These are phyloP conservation scores for Apistogramma diplotaenia DNA, from an alignment of 2,113 vertebrate species.

Conservation along the genomic window DNA sequence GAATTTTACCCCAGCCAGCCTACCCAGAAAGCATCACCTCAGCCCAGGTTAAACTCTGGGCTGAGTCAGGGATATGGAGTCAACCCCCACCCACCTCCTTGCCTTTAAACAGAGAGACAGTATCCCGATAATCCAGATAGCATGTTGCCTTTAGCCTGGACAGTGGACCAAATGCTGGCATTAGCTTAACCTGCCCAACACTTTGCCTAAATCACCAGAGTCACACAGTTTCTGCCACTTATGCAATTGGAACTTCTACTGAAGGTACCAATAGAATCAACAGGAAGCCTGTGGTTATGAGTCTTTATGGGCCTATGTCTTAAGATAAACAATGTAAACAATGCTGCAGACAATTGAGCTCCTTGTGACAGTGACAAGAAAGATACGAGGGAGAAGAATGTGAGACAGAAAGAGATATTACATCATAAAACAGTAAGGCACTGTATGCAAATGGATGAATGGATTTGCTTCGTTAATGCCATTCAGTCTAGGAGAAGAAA, in stretches of 20 bases:
- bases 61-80: no score
- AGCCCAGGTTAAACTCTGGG: no score
- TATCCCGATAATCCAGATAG: no score
- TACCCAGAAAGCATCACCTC: no score
- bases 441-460: constrained; percentile 13
- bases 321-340: constrained; percentile 2
- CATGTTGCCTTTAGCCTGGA: neutral
- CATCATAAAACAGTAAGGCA: constrained; percentile 11
- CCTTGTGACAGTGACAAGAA: neutral
- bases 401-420: neutral
- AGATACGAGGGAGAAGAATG: neutral
- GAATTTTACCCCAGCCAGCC: no score
- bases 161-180: neutral
- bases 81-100: no score
- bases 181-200: neutral
- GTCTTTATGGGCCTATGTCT: constrained; percentile 2
- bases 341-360: neutral
- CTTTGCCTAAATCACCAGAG: neutral
- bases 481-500: neutral
- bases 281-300: constrained; percentile 9
- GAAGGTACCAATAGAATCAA: neutral
- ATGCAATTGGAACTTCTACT: neutral
- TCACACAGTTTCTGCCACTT: neutral
- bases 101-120: no score
- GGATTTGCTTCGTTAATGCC: neutral